Conservation (phyloP, 2,888 invertebrate genomes). For the Ramazzottius varieornatus region DNA sequence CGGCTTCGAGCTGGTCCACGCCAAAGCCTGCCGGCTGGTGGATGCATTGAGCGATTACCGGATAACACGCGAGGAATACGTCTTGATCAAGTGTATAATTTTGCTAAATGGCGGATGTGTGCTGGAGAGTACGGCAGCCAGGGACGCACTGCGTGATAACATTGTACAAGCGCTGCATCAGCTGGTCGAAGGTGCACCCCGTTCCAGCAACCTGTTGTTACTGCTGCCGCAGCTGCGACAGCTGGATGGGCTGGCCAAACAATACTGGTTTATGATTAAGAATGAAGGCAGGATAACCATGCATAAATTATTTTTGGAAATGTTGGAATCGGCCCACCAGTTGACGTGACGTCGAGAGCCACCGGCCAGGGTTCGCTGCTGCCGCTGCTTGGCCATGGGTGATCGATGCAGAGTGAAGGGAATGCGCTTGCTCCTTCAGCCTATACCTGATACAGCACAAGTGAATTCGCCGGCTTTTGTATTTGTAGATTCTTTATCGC, state of each 20-base stretch:
- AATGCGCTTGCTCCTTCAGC: too few relatives aligned
- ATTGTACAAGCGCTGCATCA: background rate
- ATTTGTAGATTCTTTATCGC: too few relatives aligned
- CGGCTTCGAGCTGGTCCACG: slow-evolving; percentile 16
- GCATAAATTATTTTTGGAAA: slow-evolving; percentile 23
- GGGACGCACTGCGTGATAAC: background rate
- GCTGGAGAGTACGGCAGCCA: background rate
- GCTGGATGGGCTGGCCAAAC: slow-evolving; percentile 19
- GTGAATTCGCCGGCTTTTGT: too few relatives aligned
- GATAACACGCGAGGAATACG: background rate
- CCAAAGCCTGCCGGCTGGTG: slow-evolving; percentile 18
- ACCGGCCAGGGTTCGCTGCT: background rate
- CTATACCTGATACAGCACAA: too few relatives aligned
- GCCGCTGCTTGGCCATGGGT: too few relatives aligned
- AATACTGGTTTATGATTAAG: slow-evolving; percentile 22
- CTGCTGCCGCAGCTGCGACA: slow-evolving; percentile 19
- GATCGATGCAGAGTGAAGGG: too few relatives aligned
- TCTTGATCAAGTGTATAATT: background rate
- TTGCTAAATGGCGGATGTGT: background rate
- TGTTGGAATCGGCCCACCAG: slow-evolving; percentile 15
- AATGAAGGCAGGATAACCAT: slow-evolving; percentile 20
- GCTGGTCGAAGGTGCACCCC: slow-evolving; percentile 12
- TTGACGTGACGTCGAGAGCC: background rate
- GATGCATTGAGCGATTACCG: slow-evolving; percentile 16
- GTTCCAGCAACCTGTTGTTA: slow-evolving; percentile 20